A percentile compares a stretch with the other conserved stretches of the same genome.
Evolutionary conservation across 2,888 invertebrate genomes (phyloP).

Genomic region (Halocaridina rubra): DNA sequence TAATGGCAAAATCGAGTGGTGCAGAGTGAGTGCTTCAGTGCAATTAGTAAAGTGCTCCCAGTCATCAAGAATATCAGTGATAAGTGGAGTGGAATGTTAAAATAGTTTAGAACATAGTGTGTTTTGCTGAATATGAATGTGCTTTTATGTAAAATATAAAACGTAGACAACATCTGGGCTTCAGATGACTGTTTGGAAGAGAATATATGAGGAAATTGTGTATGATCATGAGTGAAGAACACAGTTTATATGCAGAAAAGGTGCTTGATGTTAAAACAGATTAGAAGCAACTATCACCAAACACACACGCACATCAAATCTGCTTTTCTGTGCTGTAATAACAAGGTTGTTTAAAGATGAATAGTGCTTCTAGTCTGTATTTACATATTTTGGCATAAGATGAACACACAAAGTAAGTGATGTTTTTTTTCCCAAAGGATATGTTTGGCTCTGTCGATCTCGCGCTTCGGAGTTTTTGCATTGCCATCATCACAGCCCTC

Average conservation of each 20-base stretch:
- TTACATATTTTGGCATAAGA: no score
- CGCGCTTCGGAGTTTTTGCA: conserved; percentile 32
- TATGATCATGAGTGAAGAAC: no score
- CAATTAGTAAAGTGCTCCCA: not conserved
- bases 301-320: conserved; percentile 20
- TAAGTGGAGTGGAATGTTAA: not conserved
- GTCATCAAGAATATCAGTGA: not conserved
- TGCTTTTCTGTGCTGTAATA: no score
- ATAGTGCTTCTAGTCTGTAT: no score
- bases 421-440: conserved; percentile 10
- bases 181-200: not conserved
- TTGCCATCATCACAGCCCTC: not conserved
- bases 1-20: no score
- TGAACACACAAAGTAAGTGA: not conserved
- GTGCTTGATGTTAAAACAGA: not conserved
- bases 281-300: not conserved
- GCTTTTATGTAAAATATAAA: no score
- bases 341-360: no score
- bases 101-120: no score
- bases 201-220: not conserved
- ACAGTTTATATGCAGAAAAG: not conserved
- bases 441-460: conserved; percentile 52
- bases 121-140: no score
- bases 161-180: no score
- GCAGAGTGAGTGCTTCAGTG: not conserved